A percentile compares a stretch with the other conserved stretches of the same genome.
Conservation (phyloP, 2,888 invertebrate species). For the Argynnis bischoffii region DNA sequence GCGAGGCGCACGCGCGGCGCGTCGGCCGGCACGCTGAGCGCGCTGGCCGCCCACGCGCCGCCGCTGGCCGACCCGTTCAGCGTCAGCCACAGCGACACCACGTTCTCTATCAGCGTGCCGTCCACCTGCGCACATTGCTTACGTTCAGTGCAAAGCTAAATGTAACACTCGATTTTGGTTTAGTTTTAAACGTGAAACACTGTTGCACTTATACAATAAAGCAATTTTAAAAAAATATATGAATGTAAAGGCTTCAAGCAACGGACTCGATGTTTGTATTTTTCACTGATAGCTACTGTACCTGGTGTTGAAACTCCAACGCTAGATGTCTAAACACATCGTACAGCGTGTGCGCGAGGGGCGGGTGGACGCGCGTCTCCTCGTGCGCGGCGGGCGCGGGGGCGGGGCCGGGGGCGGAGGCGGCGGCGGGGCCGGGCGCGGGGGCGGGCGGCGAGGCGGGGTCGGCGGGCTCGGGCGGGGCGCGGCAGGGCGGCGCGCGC, state of each 20-base stretch:
- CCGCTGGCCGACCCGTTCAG: constrained; percentile 86
- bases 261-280: no score
- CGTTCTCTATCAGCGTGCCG: constrained; percentile 90
- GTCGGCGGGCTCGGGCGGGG: constrained; percentile 55
- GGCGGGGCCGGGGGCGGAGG: constrained; percentile 51
- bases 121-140: constrained; percentile 75
- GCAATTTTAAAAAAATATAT: no score
- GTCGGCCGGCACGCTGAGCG: constrained; percentile 69
- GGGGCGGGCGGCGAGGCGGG: constrained; percentile 45
- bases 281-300: constrained; percentile 23
- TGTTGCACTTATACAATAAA: no score
- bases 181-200: no score
- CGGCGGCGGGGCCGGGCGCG: constrained; percentile 56
- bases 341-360: constrained; percentile 67
- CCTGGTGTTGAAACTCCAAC: constrained; percentile 75
- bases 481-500: constrained; percentile 48
- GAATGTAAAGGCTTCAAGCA: no score
- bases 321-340: constrained; percentile 79
- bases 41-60: constrained; percentile 62
- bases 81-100: constrained; percentile 93
- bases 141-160: background rate
- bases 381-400: constrained; percentile 45
- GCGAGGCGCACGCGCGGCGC: constrained; percentile 74
- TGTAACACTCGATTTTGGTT: no score
- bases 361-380: constrained; percentile 52